A percentile compares a stretch with the other conserved stretches of the same genome.
Evolutionary conservation across 1,140 invertebrate genomes (phyloP).

Genomic region (Diorhabda carinulata): DNA sequence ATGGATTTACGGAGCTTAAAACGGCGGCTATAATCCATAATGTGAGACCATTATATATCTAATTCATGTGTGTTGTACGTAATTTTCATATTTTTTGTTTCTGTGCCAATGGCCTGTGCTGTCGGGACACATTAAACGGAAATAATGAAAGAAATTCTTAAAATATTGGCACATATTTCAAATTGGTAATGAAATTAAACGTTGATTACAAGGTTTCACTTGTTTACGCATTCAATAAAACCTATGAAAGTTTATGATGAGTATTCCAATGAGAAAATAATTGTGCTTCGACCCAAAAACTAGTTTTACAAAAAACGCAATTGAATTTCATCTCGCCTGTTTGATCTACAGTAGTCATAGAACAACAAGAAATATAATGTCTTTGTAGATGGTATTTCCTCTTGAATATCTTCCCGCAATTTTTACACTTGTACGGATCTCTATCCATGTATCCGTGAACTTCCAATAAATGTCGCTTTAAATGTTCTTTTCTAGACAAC

Average conservation of each 20-base stretch:
- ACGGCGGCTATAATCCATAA: no score
- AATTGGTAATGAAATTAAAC: no score
- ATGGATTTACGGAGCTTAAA: no score
- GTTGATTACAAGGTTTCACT: no score
- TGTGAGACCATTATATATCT: no score
- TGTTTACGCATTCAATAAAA: neutral
- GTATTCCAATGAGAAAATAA: conserved; percentile 10
- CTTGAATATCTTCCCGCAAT: conserved; percentile 24
- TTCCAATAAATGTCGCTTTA: conserved; percentile 44
- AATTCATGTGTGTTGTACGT: no score
- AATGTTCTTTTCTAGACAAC: conserved; percentile 58
- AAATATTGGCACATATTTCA: no score
- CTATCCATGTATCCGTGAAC: neutral
- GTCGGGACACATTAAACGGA: no score
- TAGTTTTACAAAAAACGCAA: conserved; percentile 9
- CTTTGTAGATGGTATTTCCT: conserved; percentile 28
- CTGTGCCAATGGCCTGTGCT: no score
- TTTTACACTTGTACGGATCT: conserved; percentile 12
- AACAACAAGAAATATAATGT: conserved; percentile 10
- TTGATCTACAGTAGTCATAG: neutral
- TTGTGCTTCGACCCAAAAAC: conserved; percentile 3
- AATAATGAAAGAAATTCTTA: no score
- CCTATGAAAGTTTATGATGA: neutral
- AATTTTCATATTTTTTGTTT: no score
- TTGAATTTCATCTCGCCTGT: neutral